Base-by-base conservation (phyloP, 2,113 vertebrate genomes). In the Corythoichthys haematopterus region DNA sequence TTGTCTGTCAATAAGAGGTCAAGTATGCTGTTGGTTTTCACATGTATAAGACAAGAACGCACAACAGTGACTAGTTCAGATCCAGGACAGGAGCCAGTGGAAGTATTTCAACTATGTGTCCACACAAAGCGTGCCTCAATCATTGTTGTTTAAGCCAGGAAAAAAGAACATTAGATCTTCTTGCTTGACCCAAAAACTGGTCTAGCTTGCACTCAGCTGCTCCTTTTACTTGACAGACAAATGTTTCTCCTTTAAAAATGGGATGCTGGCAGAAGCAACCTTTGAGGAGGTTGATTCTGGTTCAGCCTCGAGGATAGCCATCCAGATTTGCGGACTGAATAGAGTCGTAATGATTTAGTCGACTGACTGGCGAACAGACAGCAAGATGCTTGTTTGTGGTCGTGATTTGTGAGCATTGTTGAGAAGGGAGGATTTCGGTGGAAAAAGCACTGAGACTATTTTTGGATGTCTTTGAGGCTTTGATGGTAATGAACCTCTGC, bases 381-480 rank as follows among this genome's bases (percentile, higher is more conserved):
- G 64, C 50, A 57, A 65, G 81, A 80, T 67, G 67, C 80, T 76
- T 72, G 72, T 80, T 85, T 71, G 83, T 66, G 82, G 78, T 77
- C 72, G 69, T 37, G 55, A 80, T 82, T 79, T 80, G 72, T 68
- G 74, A 77, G 70, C 63, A 40, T 12, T 14, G 14, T 68, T 64
- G 64, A 84, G 69, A 46, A 28, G 73, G 77, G 67, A 75, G 65
- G 65, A 64, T 79, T 80, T 77, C 85, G 85, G 80, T 82, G 81
- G 72, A 80, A 79, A 81, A 71, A 57, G 55, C 0, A 13, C 15
- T 2, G 12, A 64, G 0, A 47, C 85, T 86, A 86, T 87, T 86
- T 87, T 81, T 70, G 78, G 80, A 79, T 71, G 70, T 83, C 65
- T 83, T 68, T 74, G 78, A 71, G 57, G 70, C 56, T 78, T 83